Conservation (phyloP, 2,113 vertebrate species). For the western clawed frog (Xenopus tropicalis) region UCB_Xtro_10.0 CM004451.2:51332501-51333000, state of each 20-base stretch:
- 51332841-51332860: constrained; percentile 45
- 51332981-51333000: not conserved
- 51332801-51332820: constrained; percentile 55
- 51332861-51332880: constrained; percentile 44
- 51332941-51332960: not conserved
- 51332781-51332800: constrained; percentile 53
- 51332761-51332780: constrained; percentile 50
- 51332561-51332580: constrained; percentile 6
- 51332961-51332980: not conserved
- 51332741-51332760: constrained; percentile 47
- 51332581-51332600: not conserved
- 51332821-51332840: constrained; percentile 47
- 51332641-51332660: not conserved
- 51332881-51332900: constrained; percentile 51
- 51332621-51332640: constrained; percentile 8
- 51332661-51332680: not conserved
- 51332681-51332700: constrained; percentile 5
- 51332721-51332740: constrained; percentile 20
- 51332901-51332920: constrained; percentile 8
- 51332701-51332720: constrained; percentile 14
- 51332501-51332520: constrained; percentile 1
- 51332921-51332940: constrained; percentile 12
- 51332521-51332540: not conserved
- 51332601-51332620: not conserved
- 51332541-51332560: constrained; percentile 9